Base-by-base conservation (phyloP, 2,888 invertebrate species). In the Trypoxylon attenuatum region DNA sequence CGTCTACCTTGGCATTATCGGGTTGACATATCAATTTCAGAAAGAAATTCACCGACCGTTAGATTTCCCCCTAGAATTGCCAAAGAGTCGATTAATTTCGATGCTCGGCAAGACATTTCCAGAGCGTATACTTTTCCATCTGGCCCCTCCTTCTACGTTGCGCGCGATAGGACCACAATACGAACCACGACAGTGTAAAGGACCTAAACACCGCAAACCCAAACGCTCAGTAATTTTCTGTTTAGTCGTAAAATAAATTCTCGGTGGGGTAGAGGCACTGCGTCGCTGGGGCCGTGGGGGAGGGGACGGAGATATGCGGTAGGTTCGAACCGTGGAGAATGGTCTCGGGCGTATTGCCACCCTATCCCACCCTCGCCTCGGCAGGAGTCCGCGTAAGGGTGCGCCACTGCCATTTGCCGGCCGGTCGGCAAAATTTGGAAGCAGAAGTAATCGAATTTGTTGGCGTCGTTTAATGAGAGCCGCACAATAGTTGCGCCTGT, bases 401-500 rank as follows among this genome's bases (percentile, higher is more conserved):
- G 57, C 54, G 53, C 50, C 69, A 75, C 71, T 64, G 73, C 71
- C 77, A 78, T 80, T 82, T 79, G 80, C 80, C 68, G 13, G 8
- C 33, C 73, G 70, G 76, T 55, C 77, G 76, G 77, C 82, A 76
- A 84, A 85, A 84, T 86, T 86, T 83, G 79, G 81, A 84, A 84
- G 77, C 84, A 82, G 82, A 84, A 86, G 84, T 86, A 85, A 86
- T 86, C 86, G 85, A 86, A 86, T 86, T 85, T 84, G 86, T 86
- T 85, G 83, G 83, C 83, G 81, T 84, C 85, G 84, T 85, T 86
- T 85, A 85, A 86, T 83, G 85, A 84, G 84, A 81, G 82, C 81
- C 81, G 79, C 82, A 80, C 83, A 81, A 85, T 86, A 82, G 85
- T 84, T 83, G 85, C 82, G 85, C 82, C 84, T 77, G 81, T 82